These are phyloP conservation scores for Thunnus maccoyii DNA, from an alignment of 2,113 vertebrate genomes.

Conservation along the genomic window DNA sequence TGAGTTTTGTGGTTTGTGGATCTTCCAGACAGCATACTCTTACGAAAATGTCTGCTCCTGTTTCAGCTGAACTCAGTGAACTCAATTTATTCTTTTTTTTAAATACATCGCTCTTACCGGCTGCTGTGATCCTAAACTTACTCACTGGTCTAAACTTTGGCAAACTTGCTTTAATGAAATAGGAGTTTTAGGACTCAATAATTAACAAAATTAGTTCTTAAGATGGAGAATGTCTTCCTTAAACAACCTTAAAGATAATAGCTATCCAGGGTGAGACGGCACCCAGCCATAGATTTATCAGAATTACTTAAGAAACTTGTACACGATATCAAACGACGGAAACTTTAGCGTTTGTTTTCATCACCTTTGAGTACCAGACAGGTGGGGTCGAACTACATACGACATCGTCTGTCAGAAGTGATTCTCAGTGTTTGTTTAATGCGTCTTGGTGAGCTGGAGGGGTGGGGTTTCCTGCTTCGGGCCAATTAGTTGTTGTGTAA, in stretches of 20 bases:
- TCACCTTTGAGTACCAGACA: neutral
- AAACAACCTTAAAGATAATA: no score
- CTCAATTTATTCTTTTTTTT: no score
- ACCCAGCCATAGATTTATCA: neutral
- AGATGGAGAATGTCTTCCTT: no score
- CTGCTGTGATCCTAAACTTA: no score
- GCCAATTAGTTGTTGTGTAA: conserved; percentile 1
- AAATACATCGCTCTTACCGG: no score
- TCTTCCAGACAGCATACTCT: neutral
- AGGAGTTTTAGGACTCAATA: neutral
- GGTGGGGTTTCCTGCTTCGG: neutral
- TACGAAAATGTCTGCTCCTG: no score
- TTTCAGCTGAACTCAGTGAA: neutral
- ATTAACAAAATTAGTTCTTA: neutral
- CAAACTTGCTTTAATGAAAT: neutral
- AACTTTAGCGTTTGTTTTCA: neutral
- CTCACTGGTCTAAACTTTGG: neutral
- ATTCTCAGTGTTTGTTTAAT: neutral
- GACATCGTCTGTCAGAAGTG: neutral
- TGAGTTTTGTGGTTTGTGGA: neutral
- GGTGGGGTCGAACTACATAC: neutral
- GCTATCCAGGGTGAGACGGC: no score
- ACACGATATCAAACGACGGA: no score
- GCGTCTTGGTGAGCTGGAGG: neutral
- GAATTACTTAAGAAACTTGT: neutral